These are phyloP conservation scores for Eumacrocentrus americanus DNA, from an alignment of 2,888 invertebrate genomes.

Conservation along the genomic window DNA sequence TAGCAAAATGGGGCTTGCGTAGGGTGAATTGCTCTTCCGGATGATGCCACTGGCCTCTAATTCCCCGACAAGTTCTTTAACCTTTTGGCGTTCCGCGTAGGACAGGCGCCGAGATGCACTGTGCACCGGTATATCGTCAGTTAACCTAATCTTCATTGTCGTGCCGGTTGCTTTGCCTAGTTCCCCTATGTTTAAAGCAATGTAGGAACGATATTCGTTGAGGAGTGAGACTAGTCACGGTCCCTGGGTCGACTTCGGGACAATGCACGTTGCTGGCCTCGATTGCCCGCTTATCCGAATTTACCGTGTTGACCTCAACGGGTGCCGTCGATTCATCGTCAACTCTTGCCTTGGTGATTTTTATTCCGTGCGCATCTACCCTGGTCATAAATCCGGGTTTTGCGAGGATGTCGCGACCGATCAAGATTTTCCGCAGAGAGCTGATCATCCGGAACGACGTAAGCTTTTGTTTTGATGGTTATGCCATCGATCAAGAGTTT, in stretches of 20 bases:
- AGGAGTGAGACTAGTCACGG: no score
- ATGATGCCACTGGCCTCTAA: conserved; percentile 35
- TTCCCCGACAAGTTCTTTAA: conserved; percentile 32
- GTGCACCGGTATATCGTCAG: conserved; percentile 19
- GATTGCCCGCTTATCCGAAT: not conserved
- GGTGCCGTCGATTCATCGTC: not conserved
- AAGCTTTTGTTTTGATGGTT: conserved; percentile 29
- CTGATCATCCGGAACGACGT: conserved; percentile 32
- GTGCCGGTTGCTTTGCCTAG: conserved; percentile 19
- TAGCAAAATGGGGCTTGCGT: conserved; percentile 36
- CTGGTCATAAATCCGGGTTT: conserved; percentile 29
- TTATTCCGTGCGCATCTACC: conserved; percentile 14
- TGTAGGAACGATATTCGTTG: conserved; percentile 13
- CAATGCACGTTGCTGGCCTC: no score
- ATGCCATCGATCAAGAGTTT: conserved; percentile 30
- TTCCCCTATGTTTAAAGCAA: conserved; percentile 7
- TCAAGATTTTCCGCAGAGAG: conserved; percentile 29
- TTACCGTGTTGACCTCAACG: not conserved
- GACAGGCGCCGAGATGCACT: conserved; percentile 36
- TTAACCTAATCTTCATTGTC: conserved; percentile 25
- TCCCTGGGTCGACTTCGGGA: not conserved
- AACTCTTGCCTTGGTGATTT: no score
- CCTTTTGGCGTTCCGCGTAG: conserved; percentile 32
- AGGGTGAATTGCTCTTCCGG: conserved; percentile 22
- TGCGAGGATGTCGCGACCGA: conserved; percentile 34